Conservation (phyloP, 2,888 invertebrate genomes). For the Rhamphomyia laevipes region DNA sequence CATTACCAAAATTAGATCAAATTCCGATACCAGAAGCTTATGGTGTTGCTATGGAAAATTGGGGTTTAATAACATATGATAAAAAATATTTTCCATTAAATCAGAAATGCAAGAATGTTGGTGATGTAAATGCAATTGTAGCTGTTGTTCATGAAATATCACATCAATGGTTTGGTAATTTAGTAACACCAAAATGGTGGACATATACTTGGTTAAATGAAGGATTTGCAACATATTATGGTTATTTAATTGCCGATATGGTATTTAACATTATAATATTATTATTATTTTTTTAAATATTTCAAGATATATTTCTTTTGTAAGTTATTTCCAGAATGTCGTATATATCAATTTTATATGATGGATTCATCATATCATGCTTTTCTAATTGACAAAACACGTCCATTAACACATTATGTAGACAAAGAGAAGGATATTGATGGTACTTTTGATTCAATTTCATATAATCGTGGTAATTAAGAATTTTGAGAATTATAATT, state of each 20-base stretch:
- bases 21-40: slow-evolving; percentile 72
- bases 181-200: slow-evolving; percentile 62
- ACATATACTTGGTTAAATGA: slow-evolving; percentile 61
- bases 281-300: neutral
- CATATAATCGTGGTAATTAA: slow-evolving; percentile 49
- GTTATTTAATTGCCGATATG: slow-evolving; percentile 28
- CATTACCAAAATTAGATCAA: slow-evolving; percentile 75
- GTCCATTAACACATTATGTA: slow-evolving; percentile 29
- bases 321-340: slow-evolving; percentile 52
- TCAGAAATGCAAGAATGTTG: slow-evolving; percentile 27
- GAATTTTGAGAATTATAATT: no score
- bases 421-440: slow-evolving; percentile 27
- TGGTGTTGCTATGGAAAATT: slow-evolving; percentile 87
- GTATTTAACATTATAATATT: no score
- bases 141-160: slow-evolving; percentile 48
- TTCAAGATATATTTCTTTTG: slow-evolving; percentile 15
- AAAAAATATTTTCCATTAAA: slow-evolving; percentile 31
- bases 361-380: slow-evolving; percentile 17
- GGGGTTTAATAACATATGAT: slow-evolving; percentile 73
- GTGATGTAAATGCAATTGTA: slow-evolving; percentile 28
- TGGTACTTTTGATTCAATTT: slow-evolving; percentile 45
- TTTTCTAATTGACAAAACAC: slow-evolving; percentile 23
- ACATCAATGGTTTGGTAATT: slow-evolving; percentile 75
- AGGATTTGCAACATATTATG: slow-evolving; percentile 48
- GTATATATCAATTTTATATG: slow-evolving; percentile 47